Conservation (phyloP, 2,888 invertebrate species). For the Acanthacorydalis orientalis region DNA sequence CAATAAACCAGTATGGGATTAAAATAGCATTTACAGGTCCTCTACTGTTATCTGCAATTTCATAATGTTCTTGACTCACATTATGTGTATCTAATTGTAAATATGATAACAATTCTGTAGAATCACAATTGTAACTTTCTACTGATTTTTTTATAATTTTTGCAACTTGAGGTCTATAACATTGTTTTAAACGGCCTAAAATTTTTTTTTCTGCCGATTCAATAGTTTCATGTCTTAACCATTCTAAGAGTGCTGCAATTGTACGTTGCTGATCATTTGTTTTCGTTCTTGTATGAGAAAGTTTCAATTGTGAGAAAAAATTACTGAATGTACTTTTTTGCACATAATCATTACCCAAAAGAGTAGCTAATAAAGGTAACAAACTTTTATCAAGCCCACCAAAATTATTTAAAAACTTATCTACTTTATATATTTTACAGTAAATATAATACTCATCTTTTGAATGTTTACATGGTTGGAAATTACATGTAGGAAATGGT, state of each 20-base stretch:
- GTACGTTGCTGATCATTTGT: slow-evolving; percentile 42
- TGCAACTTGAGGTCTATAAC: slow-evolving; percentile 33
- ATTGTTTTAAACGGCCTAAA: slow-evolving; percentile 39
- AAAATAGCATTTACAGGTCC: neutral
- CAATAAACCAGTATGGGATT: slow-evolving; percentile 46
- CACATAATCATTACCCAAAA: slow-evolving; percentile 84
- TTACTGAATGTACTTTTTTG: slow-evolving; percentile 44
- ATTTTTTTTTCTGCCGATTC: slow-evolving; percentile 53
- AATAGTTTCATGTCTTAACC: slow-evolving; percentile 55
- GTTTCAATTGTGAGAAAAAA: slow-evolving; percentile 49
- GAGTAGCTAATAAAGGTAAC: slow-evolving; percentile 62
- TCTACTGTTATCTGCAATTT: slow-evolving; percentile 5
- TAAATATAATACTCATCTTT: slow-evolving; percentile 28
- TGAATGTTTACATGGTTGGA: slow-evolving; percentile 20
- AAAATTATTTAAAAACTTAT: slow-evolving; percentile 47
- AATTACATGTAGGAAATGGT: slow-evolving; percentile 50
- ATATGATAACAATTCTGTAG: slow-evolving; percentile 39
- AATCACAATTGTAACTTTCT: slow-evolving; percentile 41
- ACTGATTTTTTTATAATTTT: slow-evolving; percentile 42
- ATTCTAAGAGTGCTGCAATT: slow-evolving; percentile 53
- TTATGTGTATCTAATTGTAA: slow-evolving; percentile 23
- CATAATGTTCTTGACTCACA: slow-evolving; percentile 6
- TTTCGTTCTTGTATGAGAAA: slow-evolving; percentile 34
- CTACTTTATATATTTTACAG: slow-evolving; percentile 57
- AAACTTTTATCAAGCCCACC: slow-evolving; percentile 46